These are phyloP conservation scores for Semaprochilodus insignis DNA, from an alignment of 2,797 vertebrate species.

Conservation along the genomic window DNA sequence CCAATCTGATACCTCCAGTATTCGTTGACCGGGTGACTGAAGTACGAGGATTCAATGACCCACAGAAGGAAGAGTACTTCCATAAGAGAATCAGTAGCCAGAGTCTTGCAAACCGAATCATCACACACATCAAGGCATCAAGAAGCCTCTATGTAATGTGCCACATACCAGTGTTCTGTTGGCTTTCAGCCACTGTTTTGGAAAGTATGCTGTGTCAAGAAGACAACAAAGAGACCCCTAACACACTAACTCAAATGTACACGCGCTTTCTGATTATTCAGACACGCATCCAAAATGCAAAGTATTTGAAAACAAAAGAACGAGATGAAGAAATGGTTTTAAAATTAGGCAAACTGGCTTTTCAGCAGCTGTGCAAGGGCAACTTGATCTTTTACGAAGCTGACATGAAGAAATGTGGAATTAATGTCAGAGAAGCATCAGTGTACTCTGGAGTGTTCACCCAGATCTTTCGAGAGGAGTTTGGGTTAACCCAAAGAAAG, in stretches of 20 bases:
- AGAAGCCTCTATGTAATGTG: conserved; percentile 38
- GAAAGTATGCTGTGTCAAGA: conserved; percentile 23
- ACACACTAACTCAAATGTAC: conserved; percentile 37
- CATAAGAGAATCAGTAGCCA: no score
- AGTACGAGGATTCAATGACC: no score
- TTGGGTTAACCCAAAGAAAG: conserved; percentile 3
- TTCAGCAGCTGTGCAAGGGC: conserved; percentile 1
- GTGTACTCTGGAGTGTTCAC: conserved; percentile 39
- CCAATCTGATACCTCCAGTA: no score
- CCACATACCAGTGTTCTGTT: conserved; percentile 41
- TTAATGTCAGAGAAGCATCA: conserved; percentile 22
- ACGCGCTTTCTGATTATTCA: conserved; percentile 35
- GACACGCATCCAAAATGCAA: conserved; percentile 14
- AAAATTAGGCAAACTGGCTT: conserved; percentile 16
- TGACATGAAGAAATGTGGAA: conserved; percentile 34
- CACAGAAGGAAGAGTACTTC: no score
- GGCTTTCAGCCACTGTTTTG: conserved; percentile 29
- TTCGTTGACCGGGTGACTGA: no score
- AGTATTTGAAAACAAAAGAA: conserved; percentile 15
- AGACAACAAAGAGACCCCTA: conserved; percentile 10
- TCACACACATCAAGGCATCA: conserved; percentile 23
- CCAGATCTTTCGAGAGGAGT: conserved; percentile 33
- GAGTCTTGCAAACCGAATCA: conserved; percentile 6
- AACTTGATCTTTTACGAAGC: conserved; percentile 27
- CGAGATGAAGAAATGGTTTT: background rate